These are phyloP conservation scores for Chloroceryle inda DNA, from an alignment of 2,797 vertebrate species.

Conservation along the genomic window DNA sequence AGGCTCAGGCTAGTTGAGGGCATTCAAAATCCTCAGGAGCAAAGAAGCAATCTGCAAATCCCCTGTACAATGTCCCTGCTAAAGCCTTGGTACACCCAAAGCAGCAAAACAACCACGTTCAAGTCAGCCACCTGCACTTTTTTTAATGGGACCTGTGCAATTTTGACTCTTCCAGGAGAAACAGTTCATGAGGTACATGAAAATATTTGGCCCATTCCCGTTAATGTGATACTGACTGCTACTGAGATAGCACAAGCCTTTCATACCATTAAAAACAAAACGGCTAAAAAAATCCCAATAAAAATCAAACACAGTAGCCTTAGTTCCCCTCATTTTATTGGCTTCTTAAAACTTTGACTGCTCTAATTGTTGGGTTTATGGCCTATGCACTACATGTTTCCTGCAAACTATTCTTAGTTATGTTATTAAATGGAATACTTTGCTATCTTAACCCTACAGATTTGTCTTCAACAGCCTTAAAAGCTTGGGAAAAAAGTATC, in stretches of 20 bases:
- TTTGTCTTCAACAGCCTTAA: conserved; percentile 18
- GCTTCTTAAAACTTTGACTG: not conserved
- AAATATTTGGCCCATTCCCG: not conserved
- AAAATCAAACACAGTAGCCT: not conserved
- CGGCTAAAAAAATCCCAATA: not conserved
- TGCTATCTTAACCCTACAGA: conserved; percentile 50
- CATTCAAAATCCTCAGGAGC: not conserved
- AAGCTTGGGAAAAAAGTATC: conserved; percentile 46
- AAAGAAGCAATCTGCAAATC: not conserved
- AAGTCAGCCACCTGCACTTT: not conserved
- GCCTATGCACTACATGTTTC: accelerated
- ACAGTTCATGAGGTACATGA: not conserved
- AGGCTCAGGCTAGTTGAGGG: not conserved
- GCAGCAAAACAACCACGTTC: not conserved
- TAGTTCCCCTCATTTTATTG: not conserved
- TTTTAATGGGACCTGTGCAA: not conserved
- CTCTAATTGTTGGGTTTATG: conserved; percentile 5
- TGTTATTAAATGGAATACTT: conserved; percentile 3
- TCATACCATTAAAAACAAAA: not conserved
- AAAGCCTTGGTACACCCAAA: not conserved
- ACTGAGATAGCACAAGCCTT: not conserved
- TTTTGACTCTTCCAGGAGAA: not conserved
- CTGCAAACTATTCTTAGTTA: conserved; percentile 18
- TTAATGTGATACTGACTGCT: not conserved
- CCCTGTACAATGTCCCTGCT: accelerated